These are phyloP conservation scores for Huso huso DNA, from an alignment of 2,797 vertebrate species.

Conservation along the genomic window DNA sequence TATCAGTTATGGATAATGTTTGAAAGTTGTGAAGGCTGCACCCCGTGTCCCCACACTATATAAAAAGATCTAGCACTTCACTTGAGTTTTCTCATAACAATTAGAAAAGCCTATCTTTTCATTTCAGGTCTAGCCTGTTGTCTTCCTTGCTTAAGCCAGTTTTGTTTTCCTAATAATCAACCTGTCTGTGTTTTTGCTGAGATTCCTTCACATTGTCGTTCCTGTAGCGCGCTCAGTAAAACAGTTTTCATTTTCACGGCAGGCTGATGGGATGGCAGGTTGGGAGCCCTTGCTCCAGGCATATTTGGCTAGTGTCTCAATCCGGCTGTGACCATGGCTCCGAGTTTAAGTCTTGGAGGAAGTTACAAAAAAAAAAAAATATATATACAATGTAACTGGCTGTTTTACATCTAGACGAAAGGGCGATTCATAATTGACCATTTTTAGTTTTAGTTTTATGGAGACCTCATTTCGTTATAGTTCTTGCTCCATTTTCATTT, in stretches of 20 bases:
- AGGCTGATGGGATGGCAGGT: slow-evolving; percentile 67
- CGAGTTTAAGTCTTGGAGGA: slow-evolving; percentile 46
- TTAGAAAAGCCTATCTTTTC: slow-evolving; percentile 8
- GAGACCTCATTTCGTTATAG: too few relatives aligned
- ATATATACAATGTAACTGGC: slow-evolving; percentile 75
- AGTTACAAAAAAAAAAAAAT: slow-evolving; percentile 46
- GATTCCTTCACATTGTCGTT: too few relatives aligned
- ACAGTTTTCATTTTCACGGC: slow-evolving; percentile 19
- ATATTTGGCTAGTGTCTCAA: slow-evolving; percentile 56
- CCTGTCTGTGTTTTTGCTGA: slow-evolving; percentile 30
- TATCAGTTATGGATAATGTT: too few relatives aligned
- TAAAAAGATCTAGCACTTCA: too few relatives aligned
- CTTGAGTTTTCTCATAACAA: slow-evolving; percentile 12
- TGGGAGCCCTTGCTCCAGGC: slow-evolving; percentile 68
- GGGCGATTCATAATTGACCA: too few relatives aligned
- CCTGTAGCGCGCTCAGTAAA: too few relatives aligned
- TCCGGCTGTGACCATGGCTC: slow-evolving; percentile 52
- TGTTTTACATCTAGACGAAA: slow-evolving; percentile 43
- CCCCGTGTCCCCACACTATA: too few relatives aligned
- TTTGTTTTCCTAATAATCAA: slow-evolving; percentile 8
- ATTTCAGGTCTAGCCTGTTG: not conserved
- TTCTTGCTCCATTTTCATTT: too few relatives aligned
- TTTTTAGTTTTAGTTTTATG: too few relatives aligned
- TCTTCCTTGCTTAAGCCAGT: slow-evolving; percentile 12
- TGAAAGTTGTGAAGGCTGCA: too few relatives aligned